A percentile compares a stretch with the other conserved stretches of the same genome.
phyloP scores from a whole-genome alignment of 2,888 invertebrate species.

The Nemurella pictetii region DNA sequence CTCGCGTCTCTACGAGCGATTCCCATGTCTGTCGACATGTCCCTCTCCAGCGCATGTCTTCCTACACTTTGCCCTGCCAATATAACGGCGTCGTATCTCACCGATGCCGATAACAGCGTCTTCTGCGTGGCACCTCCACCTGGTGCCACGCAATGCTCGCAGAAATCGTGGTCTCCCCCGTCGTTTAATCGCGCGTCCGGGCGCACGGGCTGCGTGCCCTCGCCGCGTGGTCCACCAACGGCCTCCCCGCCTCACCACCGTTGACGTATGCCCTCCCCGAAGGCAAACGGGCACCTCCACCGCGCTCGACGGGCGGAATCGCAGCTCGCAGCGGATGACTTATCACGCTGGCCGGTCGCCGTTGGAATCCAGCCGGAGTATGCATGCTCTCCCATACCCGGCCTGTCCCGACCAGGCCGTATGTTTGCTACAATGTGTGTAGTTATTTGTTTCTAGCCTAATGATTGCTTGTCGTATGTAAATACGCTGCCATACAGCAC shows the following conservation, averaged over 20 bases:
- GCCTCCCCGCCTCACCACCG: background rate
- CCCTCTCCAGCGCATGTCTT: too few species aligned
- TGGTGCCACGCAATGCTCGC: too few species aligned
- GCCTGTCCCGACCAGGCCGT: background rate
- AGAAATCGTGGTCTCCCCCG: background rate
- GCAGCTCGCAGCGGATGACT: background rate
- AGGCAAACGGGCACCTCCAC: background rate
- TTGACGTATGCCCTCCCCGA: background rate
- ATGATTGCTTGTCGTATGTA: constrained; percentile 11
- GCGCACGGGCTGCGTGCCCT: too few species aligned
- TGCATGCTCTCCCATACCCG: background rate
- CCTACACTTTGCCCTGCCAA: too few species aligned
- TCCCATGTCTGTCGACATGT: too few species aligned
- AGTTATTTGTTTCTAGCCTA: constrained; percentile 15
- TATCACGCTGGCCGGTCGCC: background rate
- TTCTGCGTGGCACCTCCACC: too few species aligned
- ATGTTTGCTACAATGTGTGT: background rate
- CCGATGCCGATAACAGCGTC: too few species aligned
- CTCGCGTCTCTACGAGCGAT: background rate
- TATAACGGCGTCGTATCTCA: too few species aligned
- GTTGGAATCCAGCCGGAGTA: background rate
- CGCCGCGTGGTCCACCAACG: background rate
- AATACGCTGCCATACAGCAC: background rate
- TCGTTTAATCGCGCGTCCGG: background rate
- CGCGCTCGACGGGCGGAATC: background rate